phyloP scores from a whole-genome alignment of 2,113 vertebrate genomes.

The Herpetotheres cachinnans region DNA sequence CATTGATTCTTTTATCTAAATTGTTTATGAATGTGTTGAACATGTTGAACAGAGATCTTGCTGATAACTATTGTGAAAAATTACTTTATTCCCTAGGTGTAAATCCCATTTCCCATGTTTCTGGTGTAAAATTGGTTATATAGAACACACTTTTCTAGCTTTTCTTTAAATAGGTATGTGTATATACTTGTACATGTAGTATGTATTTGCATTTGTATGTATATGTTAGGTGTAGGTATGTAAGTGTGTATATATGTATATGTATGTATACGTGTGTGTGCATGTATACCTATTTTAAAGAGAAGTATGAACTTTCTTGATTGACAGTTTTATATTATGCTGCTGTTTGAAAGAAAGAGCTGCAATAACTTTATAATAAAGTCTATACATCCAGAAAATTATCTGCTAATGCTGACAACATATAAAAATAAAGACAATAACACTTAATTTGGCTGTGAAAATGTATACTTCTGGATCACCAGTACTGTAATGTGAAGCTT shows the following conservation, averaged over 20 bases:
- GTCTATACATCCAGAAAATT: neutral
- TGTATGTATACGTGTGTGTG: neutral
- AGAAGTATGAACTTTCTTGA: neutral
- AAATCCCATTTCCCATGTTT: neutral
- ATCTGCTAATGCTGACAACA: neutral
- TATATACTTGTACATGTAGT: neutral
- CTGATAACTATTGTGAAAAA: neutral
- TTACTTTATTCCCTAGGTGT: neutral
- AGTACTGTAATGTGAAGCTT: neutral
- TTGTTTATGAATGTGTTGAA: neutral
- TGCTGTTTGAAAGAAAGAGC: neutral
- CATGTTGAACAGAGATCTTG: neutral
- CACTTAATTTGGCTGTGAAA: neutral
- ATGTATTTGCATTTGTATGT: neutral
- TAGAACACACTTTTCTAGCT: neutral
- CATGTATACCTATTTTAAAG: neutral
- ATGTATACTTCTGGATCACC: neutral
- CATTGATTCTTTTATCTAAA: neutral
- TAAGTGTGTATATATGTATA: rapidly evolving
- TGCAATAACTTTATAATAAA: neutral
- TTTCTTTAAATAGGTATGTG: neutral
- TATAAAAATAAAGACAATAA: neutral
- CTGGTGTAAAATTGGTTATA: neutral
- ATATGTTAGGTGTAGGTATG: neutral
- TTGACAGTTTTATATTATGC: neutral